Evolutionary conservation across 2,113 vertebrate genomes (phyloP).

Genomic region (Todiramphus chloris): DNA sequence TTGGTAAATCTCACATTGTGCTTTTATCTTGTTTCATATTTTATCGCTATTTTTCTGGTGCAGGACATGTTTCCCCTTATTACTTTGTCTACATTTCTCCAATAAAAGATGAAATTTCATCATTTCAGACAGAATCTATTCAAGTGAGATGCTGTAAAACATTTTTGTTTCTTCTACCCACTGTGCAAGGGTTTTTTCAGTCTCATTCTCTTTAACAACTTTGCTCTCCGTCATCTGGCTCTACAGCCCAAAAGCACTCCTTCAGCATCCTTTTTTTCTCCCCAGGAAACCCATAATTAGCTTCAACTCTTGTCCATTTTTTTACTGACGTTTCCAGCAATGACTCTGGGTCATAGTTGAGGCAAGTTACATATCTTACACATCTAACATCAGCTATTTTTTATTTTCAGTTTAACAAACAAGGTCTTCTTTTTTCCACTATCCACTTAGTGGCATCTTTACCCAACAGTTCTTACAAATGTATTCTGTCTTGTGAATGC

Average conservation of each 20-base stretch:
- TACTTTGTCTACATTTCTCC: neutral
- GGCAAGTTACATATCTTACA: neutral
- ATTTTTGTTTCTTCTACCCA: neutral
- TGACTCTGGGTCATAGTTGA: neutral
- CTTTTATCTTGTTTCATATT: neutral
- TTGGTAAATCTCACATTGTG: neutral
- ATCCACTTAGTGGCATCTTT: neutral
- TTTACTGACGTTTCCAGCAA: neutral
- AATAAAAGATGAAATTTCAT: neutral
- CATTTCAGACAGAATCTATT: neutral
- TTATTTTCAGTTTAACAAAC: neutral
- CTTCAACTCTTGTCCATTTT: neutral
- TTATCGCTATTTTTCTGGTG: neutral
- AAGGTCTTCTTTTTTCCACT: neutral
- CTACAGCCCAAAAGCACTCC: neutral
- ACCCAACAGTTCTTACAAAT: neutral
- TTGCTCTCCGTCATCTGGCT: neutral
- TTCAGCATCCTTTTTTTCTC: neutral
- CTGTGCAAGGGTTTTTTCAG: neutral
- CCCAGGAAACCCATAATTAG: neutral
- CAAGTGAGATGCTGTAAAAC: accelerated
- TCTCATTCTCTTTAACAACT: neutral
- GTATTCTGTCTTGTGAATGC: neutral
- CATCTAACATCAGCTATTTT: neutral
- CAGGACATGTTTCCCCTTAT: neutral